phyloP scores from a whole-genome alignment of 2,113 vertebrate genomes.

The Anhinga rufa region DNA sequence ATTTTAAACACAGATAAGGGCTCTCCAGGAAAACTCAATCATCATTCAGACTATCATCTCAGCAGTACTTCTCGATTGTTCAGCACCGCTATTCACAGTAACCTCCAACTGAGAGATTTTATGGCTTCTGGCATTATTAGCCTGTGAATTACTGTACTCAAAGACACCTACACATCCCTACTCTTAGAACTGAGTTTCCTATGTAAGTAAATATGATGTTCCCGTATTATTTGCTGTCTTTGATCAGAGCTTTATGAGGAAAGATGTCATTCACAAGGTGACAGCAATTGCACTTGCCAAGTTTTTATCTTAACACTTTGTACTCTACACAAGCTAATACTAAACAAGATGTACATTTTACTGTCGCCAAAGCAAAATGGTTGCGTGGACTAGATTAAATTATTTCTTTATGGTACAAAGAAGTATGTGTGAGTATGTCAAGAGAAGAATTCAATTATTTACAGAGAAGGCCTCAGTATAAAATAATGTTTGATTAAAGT shows the following conservation, averaged over 20 bases:
- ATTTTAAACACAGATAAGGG: conserved; percentile 45
- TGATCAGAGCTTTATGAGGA: neutral
- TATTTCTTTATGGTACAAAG: conserved; percentile 47
- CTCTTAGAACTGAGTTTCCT: neutral
- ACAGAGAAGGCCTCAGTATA: conserved; percentile 49
- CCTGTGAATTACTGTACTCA: neutral
- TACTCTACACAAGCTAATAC: neutral
- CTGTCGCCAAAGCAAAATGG: conserved; percentile 29
- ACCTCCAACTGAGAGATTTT: conserved; percentile 43
- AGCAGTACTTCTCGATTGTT: neutral
- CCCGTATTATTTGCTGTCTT: neutral
- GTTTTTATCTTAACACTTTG: neutral
- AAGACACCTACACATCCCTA: neutral
- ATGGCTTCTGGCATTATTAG: conserved; percentile 40
- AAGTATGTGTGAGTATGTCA: conserved; percentile 37
- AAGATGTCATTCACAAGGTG: neutral
- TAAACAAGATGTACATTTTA: neutral
- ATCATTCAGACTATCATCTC: conserved; percentile 51
- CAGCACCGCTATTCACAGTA: neutral
- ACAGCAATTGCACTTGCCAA: neutral
- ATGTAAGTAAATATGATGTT: neutral
- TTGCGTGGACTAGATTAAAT: conserved; percentile 25
- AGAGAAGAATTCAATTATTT: conserved; percentile 64
- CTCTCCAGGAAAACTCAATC: conserved; percentile 59
- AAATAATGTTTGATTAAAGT: conserved; percentile 75